Evolutionary conservation across 2,797 vertebrate genomes (phyloP), one percentile per base, ranked within the genome.

Genomic region (Alectoris magna): DNA sequence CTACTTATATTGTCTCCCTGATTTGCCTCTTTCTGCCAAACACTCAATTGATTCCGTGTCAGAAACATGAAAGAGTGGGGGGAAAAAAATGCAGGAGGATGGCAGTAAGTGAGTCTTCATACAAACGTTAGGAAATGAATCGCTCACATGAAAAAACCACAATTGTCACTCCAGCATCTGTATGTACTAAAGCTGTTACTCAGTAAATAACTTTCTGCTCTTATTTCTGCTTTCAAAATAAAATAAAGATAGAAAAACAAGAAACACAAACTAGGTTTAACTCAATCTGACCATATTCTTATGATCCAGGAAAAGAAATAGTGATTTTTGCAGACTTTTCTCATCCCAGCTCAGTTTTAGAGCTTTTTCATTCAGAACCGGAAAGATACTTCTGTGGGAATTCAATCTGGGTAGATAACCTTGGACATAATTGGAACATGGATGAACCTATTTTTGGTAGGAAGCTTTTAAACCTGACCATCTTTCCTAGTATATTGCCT

Each of bases 21-120:
- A 53, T 92, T 81, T 92, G 80, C 80, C 55, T 93, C 75, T 49
- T 90, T 21, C 62, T 23, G 17, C 73, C 81, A 92, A 60, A 81
- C 53, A 39, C 26, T 81, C 59, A 5, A 62, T 59, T 71, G 74
- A 68, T 81, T 53, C 58, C 24, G 56, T 80, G 78, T 71, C 48
- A 39, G 48, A 87, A 72, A 29, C 48, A 18, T 41, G 58, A 92
- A 92, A 90, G 62, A 66, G 62, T 22, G 51, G 22, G 41, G n/a
- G 22, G 8, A 55, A 4, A 3, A 24, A 63, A 78, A 55, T 43
- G 34, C 60, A n/a, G 18, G 4, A 59, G 62, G 77, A 21, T 21
- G 84, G 27, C 19, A 46, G 21, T 82, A 56, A 91, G 7, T 43
- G 71, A 85, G 51, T 68, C 26, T 27, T 91, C 48, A 41, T 55